A percentile compares a stretch with the other conserved stretches of the same genome.
Conservation (phyloP, 2,113 vertebrate genomes). For the Cynoglossus semilaevis region DNA sequence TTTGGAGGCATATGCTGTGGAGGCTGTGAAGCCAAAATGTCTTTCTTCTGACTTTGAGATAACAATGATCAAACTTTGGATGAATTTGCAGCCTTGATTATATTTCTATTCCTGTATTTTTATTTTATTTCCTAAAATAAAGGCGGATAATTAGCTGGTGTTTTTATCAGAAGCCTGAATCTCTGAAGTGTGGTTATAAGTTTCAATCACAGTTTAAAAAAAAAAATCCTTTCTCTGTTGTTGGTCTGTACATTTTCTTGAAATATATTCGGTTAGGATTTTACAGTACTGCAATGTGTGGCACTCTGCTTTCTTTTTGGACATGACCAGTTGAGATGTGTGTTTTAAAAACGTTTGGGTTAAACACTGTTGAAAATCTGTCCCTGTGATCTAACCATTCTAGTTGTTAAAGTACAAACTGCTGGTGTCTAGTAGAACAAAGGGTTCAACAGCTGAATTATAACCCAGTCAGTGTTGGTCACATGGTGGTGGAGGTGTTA, state of each 20-base stretch:
- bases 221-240: constrained; percentile 33
- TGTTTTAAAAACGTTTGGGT: constrained; percentile 41
- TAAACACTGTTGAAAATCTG: constrained; percentile 31
- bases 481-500: constrained; percentile 56
- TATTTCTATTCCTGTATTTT: constrained; percentile 60
- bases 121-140: constrained; percentile 58
- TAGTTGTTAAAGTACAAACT: constrained; percentile 27
- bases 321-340: constrained; percentile 26
- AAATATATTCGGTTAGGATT: constrained; percentile 55
- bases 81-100: constrained; percentile 66
- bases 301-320: constrained; percentile 39
- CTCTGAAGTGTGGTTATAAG: constrained; percentile 42
- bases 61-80: constrained; percentile 46
- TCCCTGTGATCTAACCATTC: constrained; percentile 21
- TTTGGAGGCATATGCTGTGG: constrained; percentile 19
- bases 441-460: constrained; percentile 38
- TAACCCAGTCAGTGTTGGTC: constrained; percentile 59
- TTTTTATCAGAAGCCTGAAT: constrained; percentile 55
- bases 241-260: constrained; percentile 47
- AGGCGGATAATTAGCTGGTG: constrained; percentile 37
- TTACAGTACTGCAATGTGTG: constrained; percentile 46
- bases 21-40: constrained; percentile 38
- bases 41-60: constrained; percentile 36
- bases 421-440: constrained; percentile 21
- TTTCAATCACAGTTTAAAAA: constrained; percentile 42